Evolutionary conservation across 2,797 vertebrate genomes (phyloP).

Genomic region (Acipenser transmontanus): DNA sequence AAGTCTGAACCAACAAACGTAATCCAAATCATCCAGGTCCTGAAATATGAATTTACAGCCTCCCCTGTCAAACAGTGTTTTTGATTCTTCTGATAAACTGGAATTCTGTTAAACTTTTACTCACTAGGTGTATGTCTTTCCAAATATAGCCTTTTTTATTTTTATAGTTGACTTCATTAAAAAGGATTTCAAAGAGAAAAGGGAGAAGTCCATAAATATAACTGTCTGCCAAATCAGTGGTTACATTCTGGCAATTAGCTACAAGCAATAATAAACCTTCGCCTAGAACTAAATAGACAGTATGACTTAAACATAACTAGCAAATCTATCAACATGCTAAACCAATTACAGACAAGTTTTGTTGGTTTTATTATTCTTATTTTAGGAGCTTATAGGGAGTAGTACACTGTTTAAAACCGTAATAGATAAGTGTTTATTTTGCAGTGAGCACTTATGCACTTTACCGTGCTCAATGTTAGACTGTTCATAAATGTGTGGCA

Average conservation of each 20-base stretch:
- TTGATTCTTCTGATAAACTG: conserved; percentile 6
- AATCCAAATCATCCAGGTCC: conserved; percentile 13
- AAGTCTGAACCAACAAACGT: conserved; percentile 8
- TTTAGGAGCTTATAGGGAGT: no score
- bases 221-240: conserved; percentile 16
- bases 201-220: conserved; percentile 23
- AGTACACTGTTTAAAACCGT: no score
- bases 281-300: conserved; percentile 9
- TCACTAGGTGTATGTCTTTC: conserved; percentile 9
- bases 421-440: no score
- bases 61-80: conserved; percentile 10
- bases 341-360: no score
- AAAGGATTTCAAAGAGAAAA: conserved; percentile 23
- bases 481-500: no score
- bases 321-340: no score
- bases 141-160: conserved; percentile 18
- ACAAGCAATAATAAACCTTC: conserved; percentile 8
- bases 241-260: conserved; percentile 16
- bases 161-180: conserved; percentile 17
- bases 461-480: no score
- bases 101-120: conserved; percentile 6
- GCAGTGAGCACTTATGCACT: no score
- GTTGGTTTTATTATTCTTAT: no score
- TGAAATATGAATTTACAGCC: conserved; percentile 14
- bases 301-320: conserved; percentile 1